Base-by-base conservation (phyloP, 2,888 invertebrate genomes). In the Polydrusus pterygomalis region DNA sequence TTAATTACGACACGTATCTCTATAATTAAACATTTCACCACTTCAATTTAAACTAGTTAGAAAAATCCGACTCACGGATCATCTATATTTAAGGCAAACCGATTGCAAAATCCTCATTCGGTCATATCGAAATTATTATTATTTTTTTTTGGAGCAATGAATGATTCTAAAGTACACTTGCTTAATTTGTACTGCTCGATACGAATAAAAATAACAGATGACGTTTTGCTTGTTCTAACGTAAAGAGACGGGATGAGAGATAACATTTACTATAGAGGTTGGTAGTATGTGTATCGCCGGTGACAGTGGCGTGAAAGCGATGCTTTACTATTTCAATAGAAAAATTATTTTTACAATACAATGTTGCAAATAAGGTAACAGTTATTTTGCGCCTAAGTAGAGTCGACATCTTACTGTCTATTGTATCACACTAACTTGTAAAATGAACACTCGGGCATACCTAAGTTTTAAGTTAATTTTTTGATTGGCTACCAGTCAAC, bases 101-200 rank as follows among this genome's bases (percentile, higher is more conserved):
- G 34, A 67, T 67, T 67, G 67, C 67, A 67, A 67, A 67, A 67
- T 65, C 15, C 65, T 65, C 65, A 18, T 54, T 67, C 51, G 40
- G 54, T 67, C 67, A 67, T 67, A 51, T 38, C n/a, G 18, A 34
- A 49, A 67, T 51, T 67, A 30, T 20, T n/a, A 40, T 40, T 40
- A n/a, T 34, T 30, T 51, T 54, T 67, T 67, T 67, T 67, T 67
- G 63, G 63, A 63, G 63, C 63, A 63, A 63, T 38, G 58, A 60
- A 60, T 60, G 38, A 60, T 63, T 63, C 63, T 63, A 63, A 63
- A 63, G 63, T 63, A 63, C 63, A 63, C 63, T 63, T 63, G 63
- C 63, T 63, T 20, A 45, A 63, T 20, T 63, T 25, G 18, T 20
- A 63, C 10, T 15, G 58, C 18, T 38, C 17, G 15, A 7, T 17